Evolutionary conservation across 2,888 invertebrate species (phyloP).

Genomic region (Cheilosia variabilis): DNA sequence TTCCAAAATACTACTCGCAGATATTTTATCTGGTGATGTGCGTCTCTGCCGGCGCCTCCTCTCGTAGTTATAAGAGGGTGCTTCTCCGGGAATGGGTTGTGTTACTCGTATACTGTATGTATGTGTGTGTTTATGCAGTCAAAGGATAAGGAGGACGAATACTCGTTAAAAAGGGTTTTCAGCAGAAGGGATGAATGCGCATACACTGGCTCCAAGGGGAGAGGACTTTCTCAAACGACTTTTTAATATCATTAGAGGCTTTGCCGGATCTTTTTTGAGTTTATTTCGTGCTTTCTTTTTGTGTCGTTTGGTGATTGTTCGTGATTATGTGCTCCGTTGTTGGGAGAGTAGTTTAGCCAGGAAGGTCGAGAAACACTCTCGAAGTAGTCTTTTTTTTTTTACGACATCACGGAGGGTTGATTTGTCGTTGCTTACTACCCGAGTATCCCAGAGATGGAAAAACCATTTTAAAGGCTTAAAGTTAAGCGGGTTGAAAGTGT

Average conservation of each 20-base stretch:
- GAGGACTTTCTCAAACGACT: slow-evolving; percentile 66
- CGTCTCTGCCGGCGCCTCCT: slow-evolving; percentile 16
- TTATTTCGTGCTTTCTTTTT: slow-evolving; percentile 46
- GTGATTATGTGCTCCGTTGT: slow-evolving; percentile 58
- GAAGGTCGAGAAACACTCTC: slow-evolving; percentile 11
- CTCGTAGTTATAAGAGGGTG: slow-evolving; percentile 30
- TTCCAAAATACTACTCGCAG: slow-evolving; percentile 59
- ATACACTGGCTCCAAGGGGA: neutral
- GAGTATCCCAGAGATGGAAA: slow-evolving; percentile 39
- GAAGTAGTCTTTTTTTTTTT: slow-evolving; percentile 55
- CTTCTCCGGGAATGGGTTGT: slow-evolving; percentile 40
- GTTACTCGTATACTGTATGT: neutral
- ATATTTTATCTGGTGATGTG: slow-evolving; percentile 61
- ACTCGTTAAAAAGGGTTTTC: slow-evolving; percentile 71
- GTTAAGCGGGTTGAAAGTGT: slow-evolving; percentile 61
- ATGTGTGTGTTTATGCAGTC: neutral
- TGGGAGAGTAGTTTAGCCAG: slow-evolving; percentile 43
- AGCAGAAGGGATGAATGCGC: slow-evolving; percentile 6
- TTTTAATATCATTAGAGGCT: slow-evolving; percentile 75
- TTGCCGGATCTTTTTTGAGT: slow-evolving; percentile 64
- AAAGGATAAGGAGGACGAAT: slow-evolving; percentile 57
- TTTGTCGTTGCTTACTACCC: slow-evolving; percentile 43
- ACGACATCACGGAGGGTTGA: slow-evolving; percentile 45
- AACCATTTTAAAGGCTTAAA: slow-evolving; percentile 65
- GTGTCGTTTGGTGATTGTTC: slow-evolving; percentile 51